Evolutionary conservation across 2,113 vertebrate genomes (phyloP).

Genomic region (Sapajus apella): DNA sequence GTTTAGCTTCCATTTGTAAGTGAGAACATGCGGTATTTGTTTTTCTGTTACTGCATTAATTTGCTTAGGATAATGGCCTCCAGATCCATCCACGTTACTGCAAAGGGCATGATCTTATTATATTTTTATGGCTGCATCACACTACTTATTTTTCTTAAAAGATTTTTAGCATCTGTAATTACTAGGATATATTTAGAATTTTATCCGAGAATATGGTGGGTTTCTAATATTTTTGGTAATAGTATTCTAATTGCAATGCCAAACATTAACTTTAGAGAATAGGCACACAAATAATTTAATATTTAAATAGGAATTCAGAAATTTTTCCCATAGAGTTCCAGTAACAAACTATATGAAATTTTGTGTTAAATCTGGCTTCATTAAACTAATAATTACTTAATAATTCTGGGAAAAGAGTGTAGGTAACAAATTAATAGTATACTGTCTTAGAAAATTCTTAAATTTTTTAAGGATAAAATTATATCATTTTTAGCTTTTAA

Average conservation of each 20-base stretch:
- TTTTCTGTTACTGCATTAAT: too few relatives aligned
- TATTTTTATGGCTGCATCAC: too few relatives aligned
- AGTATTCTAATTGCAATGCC: not conserved
- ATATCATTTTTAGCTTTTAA: not conserved
- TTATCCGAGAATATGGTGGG: not conserved
- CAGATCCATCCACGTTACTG: too few relatives aligned
- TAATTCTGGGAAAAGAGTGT: not conserved
- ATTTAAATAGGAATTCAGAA: not conserved
- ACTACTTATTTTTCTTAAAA: not conserved
- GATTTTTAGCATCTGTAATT: not conserved
- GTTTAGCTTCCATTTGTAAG: too few relatives aligned
- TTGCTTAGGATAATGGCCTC: too few relatives aligned
- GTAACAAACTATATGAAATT: not conserved
- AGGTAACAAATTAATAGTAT: not conserved
- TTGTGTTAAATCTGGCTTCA: not conserved
- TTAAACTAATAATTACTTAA: slow-evolving; percentile 14
- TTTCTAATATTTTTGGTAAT: slow-evolving; percentile 5
- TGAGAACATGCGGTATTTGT: too few relatives aligned
- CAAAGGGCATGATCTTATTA: too few relatives aligned
- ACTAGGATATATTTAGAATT: not conserved
- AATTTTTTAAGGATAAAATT: not conserved
- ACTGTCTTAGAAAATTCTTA: not conserved
- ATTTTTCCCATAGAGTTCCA: not conserved
- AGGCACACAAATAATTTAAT: not conserved
- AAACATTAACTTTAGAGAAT: not conserved